These are phyloP conservation scores for Trachops cirrhosus DNA, from an alignment of 2,797 vertebrate genomes.

Conservation along the genomic window DNA sequence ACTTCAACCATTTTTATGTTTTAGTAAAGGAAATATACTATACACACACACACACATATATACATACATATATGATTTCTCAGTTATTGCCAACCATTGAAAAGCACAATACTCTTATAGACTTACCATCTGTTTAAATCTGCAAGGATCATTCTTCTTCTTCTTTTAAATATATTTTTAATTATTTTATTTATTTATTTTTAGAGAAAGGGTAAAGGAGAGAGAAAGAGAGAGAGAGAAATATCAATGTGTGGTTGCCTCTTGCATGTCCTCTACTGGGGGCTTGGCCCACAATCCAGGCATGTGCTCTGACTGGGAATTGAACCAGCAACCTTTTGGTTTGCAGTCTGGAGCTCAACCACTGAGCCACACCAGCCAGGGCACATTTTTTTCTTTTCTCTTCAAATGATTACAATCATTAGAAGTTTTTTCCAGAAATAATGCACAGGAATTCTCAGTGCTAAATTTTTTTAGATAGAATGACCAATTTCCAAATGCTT, in stretches of 20 bases:
- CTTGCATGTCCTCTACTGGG: no score
- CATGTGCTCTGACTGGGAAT: no score
- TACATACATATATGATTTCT: background rate
- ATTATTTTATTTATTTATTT: no score
- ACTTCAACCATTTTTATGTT: slow-evolving; percentile 13
- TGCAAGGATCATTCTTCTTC: background rate
- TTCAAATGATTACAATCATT: background rate
- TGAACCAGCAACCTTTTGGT: no score
- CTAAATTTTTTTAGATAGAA: background rate
- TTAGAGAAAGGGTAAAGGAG: no score
- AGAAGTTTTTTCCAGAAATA: background rate
- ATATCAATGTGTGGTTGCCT: no score
- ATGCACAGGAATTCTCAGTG: background rate
- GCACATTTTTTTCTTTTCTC: background rate
- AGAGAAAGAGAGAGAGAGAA: no score
- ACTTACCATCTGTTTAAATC: background rate
- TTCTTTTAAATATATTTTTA: no score
- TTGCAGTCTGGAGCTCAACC: no score
- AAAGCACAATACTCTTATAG: background rate
- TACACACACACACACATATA: no score
- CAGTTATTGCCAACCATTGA: background rate
- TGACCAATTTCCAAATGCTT: background rate
- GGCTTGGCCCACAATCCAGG: no score
- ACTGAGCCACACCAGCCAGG: no score
- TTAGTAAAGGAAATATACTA: background rate